Percentiles rank a stretch among this genome's conserved stretches.
phyloP scores from a whole-genome alignment of 2,797 vertebrate species.

The Eupleurogrammus muticus region DNA sequence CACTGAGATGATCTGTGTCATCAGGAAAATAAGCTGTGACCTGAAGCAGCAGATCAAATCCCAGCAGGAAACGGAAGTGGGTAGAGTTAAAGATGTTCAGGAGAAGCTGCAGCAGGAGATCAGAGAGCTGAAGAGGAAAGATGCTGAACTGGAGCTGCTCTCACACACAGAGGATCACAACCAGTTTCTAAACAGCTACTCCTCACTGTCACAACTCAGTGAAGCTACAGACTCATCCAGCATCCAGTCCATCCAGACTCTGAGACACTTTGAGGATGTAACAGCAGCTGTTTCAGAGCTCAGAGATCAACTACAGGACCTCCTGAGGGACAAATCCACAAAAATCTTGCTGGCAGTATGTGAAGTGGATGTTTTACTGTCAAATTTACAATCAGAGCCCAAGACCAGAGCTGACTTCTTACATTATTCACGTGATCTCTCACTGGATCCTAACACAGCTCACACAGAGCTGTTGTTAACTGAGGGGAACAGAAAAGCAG shows the following conservation, averaged over 20 bases:
- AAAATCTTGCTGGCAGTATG: not conserved
- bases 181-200: not conserved
- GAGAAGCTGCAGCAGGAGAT: no score
- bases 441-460: conserved; percentile 10
- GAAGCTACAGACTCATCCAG: no score
- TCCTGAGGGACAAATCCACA: not conserved
- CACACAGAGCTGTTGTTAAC: not conserved
- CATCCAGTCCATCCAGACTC: not conserved
- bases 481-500: not conserved
- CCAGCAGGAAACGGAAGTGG: not conserved
- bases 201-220: not conserved
- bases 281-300: not conserved
- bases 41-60: not conserved
- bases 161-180: no score
- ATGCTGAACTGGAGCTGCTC: no score
- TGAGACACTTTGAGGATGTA: not conserved
- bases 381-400: not conserved
- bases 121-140: no score
- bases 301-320: not conserved
- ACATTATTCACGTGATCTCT: not conserved
- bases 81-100: no score
- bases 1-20: not conserved
- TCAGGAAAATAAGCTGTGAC: not conserved
- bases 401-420: not conserved
- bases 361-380: conserved; percentile 1